These are phyloP conservation scores for Osedax fenrisi DNA, from an alignment of 2,888 invertebrate genomes.

Conservation along the genomic window DNA sequence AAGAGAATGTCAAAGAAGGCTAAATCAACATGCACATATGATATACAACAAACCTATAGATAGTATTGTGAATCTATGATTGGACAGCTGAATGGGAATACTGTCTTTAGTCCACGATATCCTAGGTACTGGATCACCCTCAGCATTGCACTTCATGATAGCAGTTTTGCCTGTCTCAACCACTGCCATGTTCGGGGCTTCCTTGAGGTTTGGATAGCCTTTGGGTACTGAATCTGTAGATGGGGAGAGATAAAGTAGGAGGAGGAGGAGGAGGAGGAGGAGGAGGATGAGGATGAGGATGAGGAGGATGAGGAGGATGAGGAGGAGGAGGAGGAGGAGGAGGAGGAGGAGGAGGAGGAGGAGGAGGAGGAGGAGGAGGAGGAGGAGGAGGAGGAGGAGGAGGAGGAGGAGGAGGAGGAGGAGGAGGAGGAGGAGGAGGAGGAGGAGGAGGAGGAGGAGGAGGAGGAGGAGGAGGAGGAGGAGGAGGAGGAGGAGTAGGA, in stretches of 20 bases:
- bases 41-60: not conserved
- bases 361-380: not conserved
- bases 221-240: slow-evolving; percentile 60
- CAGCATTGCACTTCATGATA: slow-evolving; percentile 74
- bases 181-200: slow-evolving; percentile 78
- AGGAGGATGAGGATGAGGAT: not conserved
- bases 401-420: not conserved
- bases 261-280: not conserved
- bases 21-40: too few relatives aligned
- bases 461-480: not conserved
- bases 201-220: slow-evolving; percentile 79
- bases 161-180: slow-evolving; percentile 89
- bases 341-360: not conserved
- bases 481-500: not conserved
- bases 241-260: not conserved
- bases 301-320: not conserved
- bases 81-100: not conserved
- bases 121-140: slow-evolving; percentile 64
- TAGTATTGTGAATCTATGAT: not conserved
- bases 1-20: too few relatives aligned
- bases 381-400: not conserved
- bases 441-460: not conserved
- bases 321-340: not conserved
- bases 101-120: not conserved
- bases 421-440: not conserved